These are phyloP conservation scores for Danio rerio DNA, from an alignment of 2,113 vertebrate genomes.

Conservation along the genomic window GRCz12tu NC_133193.1:26178001-26178500, in stretches of 20 bases:
- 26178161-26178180: conserved; percentile 14
- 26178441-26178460: conserved; percentile 19
- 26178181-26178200: neutral
- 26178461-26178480: neutral
- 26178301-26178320: conserved; percentile 68
- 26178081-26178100: neutral
- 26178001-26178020: neutral
- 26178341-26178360: conserved; percentile 76
- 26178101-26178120: neutral
- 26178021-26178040: neutral
- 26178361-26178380: conserved; percentile 55
- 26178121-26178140: conserved; percentile 21
- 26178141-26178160: conserved; percentile 20
- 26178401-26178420: conserved; percentile 5
- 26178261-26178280: conserved; percentile 58
- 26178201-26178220: conserved; percentile 26
- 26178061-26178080: conserved; percentile 11
- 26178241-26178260: conserved; percentile 32
- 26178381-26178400: conserved; percentile 40
- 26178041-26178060: neutral
- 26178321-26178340: conserved; percentile 75
- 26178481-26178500: neutral
- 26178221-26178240: conserved; percentile 25
- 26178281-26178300: conserved; percentile 37
- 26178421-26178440: conserved; percentile 36